Evolutionary conservation across 2,888 invertebrate species (phyloP).

Genomic region (Agrilus mali): DNA sequence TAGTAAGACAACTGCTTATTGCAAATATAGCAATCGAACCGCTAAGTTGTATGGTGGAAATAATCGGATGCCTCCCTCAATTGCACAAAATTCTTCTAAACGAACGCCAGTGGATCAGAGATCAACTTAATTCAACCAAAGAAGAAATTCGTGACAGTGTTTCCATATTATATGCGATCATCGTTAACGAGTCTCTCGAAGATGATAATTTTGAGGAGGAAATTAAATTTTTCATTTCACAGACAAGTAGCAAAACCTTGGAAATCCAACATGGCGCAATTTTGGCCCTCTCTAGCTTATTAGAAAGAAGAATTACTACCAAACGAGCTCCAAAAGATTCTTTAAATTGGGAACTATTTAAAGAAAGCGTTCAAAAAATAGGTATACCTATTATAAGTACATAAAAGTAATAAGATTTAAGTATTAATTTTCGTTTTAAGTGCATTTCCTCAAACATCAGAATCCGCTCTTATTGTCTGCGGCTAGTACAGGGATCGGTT

Average conservation of each 20-base stretch:
- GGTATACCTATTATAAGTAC: constrained; percentile 35
- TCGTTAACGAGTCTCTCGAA: constrained; percentile 42
- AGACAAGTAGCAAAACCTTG: constrained; percentile 45
- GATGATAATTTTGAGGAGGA: constrained; percentile 40
- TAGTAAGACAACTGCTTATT: constrained; percentile 51
- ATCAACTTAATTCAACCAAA: constrained; percentile 54
- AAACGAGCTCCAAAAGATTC: constrained; percentile 30
- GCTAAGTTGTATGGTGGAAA: constrained; percentile 66
- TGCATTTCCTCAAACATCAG: constrained; percentile 48
- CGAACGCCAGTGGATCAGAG: constrained; percentile 51
- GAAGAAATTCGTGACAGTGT: constrained; percentile 64
- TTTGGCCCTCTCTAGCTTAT: constrained; percentile 55
- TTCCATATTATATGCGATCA: constrained; percentile 62
- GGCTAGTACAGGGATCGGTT: constrained; percentile 57
- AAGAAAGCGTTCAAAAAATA: constrained; percentile 43
- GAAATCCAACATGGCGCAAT: constrained; percentile 71
- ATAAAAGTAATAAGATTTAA: no score
- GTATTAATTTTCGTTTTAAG: constrained; percentile 32
- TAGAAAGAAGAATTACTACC: constrained; percentile 51
- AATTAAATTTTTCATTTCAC: constrained; percentile 43
- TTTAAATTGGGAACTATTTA: constrained; percentile 45
- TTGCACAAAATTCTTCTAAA: constrained; percentile 50
- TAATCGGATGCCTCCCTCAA: constrained; percentile 70
- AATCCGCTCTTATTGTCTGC: constrained; percentile 52
- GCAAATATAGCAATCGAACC: constrained; percentile 53